Base-by-base conservation (phyloP, 2,797 vertebrate genomes). In the Malacoctenus gilli region DNA sequence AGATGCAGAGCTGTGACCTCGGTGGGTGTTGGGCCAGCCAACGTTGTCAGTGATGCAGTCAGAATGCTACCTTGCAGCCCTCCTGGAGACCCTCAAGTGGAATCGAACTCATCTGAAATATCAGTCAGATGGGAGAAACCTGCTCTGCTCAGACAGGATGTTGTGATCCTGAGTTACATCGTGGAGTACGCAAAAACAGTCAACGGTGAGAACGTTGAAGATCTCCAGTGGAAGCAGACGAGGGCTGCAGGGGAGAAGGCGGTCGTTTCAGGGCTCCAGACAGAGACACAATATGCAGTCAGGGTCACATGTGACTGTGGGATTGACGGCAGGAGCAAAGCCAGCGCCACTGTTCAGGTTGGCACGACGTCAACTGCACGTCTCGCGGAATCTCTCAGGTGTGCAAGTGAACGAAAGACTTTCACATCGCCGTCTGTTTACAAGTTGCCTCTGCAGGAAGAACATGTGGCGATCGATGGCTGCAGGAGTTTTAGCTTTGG, bases 301-400 rank as follows among this genome's bases (percentile, higher is more conserved):
- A 72, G 61, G 35, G 28, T 85, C 69, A 31, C 1, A n/a, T 72
- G 77, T 74, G 77, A 80, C 13, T 85, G 77, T 65, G 82, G 74
- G n/a, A 38, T 0, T 6, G 66, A 22, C 19, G 82, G 64, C 1
- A 53, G 21, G 15, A 80, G 77, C 67, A 79, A 69, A 1, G 58
- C 57, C 35, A 78, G 55, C 39, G 15, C 38, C 44, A 5, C 11
- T 11, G 42, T 57, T 18, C 18, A 34, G 0, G 8, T 62, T 31
- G 4, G 23, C 1, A 73, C 66, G 44, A 62, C 49, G 31, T 63
- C n/a, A n/a, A n/a, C 42, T 47, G 7, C 1, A 2, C 25, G 21
- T 22, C 41, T 75, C 0, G 31, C 43, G 0, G 71, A 75, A 4
- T 14, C 5, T 22, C 42, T 75, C 9, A 75, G 43, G 61, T 10